These are phyloP conservation scores for Phoxinus dragarum DNA, from an alignment of 2,797 vertebrate genomes.

Conservation along the genomic window DNA sequence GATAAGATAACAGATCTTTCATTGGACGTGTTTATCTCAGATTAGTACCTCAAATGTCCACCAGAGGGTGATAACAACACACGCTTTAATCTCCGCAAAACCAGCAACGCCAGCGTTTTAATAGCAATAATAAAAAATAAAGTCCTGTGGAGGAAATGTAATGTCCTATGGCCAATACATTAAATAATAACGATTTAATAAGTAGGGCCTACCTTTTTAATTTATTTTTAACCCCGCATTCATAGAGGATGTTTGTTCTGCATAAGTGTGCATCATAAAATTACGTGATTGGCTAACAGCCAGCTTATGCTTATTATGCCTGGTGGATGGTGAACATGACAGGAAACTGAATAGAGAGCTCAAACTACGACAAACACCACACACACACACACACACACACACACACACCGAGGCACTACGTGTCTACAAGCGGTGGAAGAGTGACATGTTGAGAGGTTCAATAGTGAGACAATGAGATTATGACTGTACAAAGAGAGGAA, in stretches of 20 bases:
- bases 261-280: constrained; percentile 4
- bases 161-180: constrained; percentile 8
- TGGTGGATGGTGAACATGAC: constrained; percentile 51
- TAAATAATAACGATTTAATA: background rate
- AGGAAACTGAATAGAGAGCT: constrained; percentile 38
- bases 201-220: background rate
- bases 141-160: background rate
- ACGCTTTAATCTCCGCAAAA: background rate
- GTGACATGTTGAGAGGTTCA: constrained; percentile 38
- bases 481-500: constrained; percentile 31
- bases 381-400: background rate
- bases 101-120: constrained; percentile 22
- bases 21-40: background rate
- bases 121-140: background rate
- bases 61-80: constrained; percentile 59
- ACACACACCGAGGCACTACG: background rate
- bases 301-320: constrained; percentile 58
- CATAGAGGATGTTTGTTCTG: constrained; percentile 15
- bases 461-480: constrained; percentile 39
- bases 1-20: background rate
- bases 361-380: constrained; percentile 18
- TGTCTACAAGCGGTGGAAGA: constrained; percentile 9
- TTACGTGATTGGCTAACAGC: constrained; percentile 47
- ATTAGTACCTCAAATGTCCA: constrained; percentile 38
- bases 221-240: background rate